Evolutionary conservation across 2,888 invertebrate species (phyloP).

Genomic region (Anagyrus pseudococci): DNA sequence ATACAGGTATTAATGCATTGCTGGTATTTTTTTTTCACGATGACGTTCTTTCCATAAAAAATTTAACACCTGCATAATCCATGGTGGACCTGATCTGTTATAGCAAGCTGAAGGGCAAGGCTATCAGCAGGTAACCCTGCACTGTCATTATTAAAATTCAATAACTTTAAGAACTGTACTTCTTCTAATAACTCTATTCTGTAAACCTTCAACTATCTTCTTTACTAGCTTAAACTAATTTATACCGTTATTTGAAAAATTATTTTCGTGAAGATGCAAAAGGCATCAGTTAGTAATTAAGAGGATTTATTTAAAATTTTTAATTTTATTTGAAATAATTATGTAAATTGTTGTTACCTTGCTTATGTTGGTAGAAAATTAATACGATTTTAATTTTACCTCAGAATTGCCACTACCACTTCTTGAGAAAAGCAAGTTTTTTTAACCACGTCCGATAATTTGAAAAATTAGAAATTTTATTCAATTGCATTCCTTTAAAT

Average conservation of each 20-base stretch:
- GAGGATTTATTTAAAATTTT: constrained; percentile 3
- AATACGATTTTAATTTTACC: background rate
- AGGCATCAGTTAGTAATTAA: constrained; percentile 1
- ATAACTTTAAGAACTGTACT: constrained; percentile 9
- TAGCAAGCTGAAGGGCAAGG: constrained; percentile 84
- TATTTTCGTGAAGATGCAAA: constrained; percentile 6
- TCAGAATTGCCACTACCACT: too few species aligned
- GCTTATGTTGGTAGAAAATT: background rate
- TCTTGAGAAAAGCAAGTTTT: background rate
- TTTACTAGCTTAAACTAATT: constrained; percentile 10
- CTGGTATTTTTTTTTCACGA: constrained; percentile 52
- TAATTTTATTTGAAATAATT: background rate
- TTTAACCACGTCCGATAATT: background rate
- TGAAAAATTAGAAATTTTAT: background rate
- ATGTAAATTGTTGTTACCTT: background rate
- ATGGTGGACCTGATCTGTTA: constrained; percentile 64
- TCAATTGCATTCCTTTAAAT: background rate
- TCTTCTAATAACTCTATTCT: constrained; percentile 14
- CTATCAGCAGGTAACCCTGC: constrained; percentile 78
- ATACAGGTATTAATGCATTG: constrained; percentile 44
- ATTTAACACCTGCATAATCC: constrained; percentile 54
- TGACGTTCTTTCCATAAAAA: constrained; percentile 53
- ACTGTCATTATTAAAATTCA: constrained; percentile 53
- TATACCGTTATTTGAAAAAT: background rate
- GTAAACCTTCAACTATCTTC: constrained; percentile 16